These are phyloP conservation scores for Sarcophaga peregrina DNA, from an alignment of 1,140 invertebrate genomes.

Conservation along the genomic window DNA sequence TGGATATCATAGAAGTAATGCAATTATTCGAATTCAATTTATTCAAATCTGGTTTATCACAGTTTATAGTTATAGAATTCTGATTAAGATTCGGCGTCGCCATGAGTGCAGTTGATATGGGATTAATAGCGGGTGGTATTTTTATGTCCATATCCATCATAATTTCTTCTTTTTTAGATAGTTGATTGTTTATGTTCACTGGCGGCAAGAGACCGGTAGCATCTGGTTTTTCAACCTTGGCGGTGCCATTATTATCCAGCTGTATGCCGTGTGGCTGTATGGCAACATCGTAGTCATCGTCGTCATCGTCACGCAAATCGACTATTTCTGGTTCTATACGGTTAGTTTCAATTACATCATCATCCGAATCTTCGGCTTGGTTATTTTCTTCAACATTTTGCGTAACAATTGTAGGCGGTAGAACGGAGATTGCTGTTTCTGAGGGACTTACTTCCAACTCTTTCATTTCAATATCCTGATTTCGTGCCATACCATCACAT, in stretches of 20 bases:
- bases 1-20: not conserved
- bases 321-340: conserved; percentile 63
- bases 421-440: not conserved
- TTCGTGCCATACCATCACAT: conserved; percentile 35
- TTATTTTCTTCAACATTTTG: conserved; percentile 51
- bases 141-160: conserved; percentile 45
- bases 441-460: not conserved
- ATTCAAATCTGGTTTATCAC: conserved; percentile 38
- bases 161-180: conserved; percentile 50
- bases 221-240: conserved; percentile 43
- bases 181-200: conserved; percentile 27
- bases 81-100: conserved; percentile 1
- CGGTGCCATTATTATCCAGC: conserved; percentile 36
- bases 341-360: conserved; percentile 59
- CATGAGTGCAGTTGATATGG: not conserved
- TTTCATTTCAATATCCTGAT: not conserved
- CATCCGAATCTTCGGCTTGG: conserved; percentile 45
- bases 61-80: conserved; percentile 37
- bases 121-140: conserved; percentile 33
- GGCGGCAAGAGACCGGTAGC: conserved; percentile 28
- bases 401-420: not conserved
- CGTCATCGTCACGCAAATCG: conserved; percentile 61
- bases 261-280: conserved; percentile 38
- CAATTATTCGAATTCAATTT: conserved; percentile 9
- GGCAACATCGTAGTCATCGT: conserved; percentile 49